phyloP scores from a whole-genome alignment of 2,888 invertebrate genomes.

The Sepioteuthis lessoniana region DNA sequence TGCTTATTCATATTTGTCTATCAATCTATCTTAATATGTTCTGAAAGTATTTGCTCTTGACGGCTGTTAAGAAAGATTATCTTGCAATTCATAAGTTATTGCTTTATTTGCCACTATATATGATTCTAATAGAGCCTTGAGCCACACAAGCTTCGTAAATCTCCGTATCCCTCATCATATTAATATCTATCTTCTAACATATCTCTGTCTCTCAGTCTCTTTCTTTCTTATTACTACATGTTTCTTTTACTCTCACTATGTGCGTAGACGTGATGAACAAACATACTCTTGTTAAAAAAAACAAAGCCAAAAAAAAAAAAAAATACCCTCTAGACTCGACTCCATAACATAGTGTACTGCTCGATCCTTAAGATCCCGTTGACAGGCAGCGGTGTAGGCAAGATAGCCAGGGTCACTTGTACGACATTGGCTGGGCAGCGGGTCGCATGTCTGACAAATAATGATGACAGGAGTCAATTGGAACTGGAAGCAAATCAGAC shows the following conservation, averaged over 20 bases:
- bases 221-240: background rate
- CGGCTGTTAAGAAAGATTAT: no score
- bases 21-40: no score
- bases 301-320: no score
- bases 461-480: conserved; percentile 8
- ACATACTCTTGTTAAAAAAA: background rate
- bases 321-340: background rate
- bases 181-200: no score
- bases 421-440: background rate
- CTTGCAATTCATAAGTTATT: no score
- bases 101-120: no score
- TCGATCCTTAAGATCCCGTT: background rate
- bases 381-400: background rate
- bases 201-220: no score
- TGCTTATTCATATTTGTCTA: no score
- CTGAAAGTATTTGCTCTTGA: no score
- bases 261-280: background rate
- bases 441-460: conserved; percentile 23
- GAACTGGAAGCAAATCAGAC: background rate
- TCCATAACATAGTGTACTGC: background rate
- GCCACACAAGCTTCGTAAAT: no score
- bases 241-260: background rate
- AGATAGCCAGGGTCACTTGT: background rate
- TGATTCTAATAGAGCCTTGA: no score
- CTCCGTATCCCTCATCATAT: no score